phyloP scores from a whole-genome alignment of 2,797 vertebrate genomes.

The Moxostoma hubbsi region DNA sequence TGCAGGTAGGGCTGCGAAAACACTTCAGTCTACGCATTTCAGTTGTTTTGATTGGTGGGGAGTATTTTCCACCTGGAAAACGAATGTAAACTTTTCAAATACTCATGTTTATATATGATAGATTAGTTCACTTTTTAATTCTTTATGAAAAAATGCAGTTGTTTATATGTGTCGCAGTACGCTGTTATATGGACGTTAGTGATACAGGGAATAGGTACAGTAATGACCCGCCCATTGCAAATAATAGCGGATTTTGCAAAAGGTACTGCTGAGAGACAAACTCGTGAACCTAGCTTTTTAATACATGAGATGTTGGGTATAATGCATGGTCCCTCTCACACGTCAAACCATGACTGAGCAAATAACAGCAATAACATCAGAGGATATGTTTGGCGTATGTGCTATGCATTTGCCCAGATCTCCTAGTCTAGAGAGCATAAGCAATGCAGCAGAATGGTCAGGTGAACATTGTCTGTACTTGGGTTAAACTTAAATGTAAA shows the following conservation, averaged over 20 bases:
- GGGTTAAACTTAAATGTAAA: neutral
- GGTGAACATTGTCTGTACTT: neutral
- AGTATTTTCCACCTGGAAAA: neutral
- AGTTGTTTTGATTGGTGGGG: conserved; percentile 5
- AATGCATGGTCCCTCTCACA: conserved; percentile 14
- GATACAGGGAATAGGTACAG: conserved; percentile 25
- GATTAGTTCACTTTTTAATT: conserved; percentile 14
- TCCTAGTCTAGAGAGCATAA: neutral
- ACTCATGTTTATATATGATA: neutral
- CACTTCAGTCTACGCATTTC: conserved; percentile 28
- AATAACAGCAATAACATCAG: conserved; percentile 11
- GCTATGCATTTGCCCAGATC: neutral
- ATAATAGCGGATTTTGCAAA: neutral
- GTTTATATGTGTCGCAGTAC: conserved; percentile 52
- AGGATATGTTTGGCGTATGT: neutral
- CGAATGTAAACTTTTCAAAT: conserved; percentile 13
- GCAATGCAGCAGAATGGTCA: neutral
- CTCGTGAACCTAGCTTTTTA: too few species aligned
- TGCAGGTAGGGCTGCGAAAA: conserved; percentile 49
- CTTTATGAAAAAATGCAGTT: neutral
- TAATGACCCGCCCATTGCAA: conserved; percentile 42
- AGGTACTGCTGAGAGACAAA: neutral
- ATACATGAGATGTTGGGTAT: neutral
- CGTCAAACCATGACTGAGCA: conserved; percentile 34
- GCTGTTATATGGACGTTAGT: conserved; percentile 30